Percentiles rank a stretch among this genome's conserved stretches.
These are phyloP conservation scores for Epiblema foenella DNA, from an alignment of 2,888 invertebrate species.

Conservation along the genomic window DNA sequence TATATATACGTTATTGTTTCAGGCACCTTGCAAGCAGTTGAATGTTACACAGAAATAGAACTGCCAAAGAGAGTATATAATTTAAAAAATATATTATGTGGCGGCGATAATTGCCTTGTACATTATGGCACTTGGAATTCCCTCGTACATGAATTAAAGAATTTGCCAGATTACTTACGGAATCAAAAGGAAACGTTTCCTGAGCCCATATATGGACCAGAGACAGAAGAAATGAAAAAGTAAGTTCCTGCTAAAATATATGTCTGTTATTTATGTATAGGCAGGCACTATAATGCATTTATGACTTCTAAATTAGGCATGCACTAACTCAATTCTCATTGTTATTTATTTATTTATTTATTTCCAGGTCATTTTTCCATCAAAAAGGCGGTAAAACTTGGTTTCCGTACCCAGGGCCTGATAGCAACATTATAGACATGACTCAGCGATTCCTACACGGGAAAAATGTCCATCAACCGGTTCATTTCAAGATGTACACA, in stretches of 20 bases:
- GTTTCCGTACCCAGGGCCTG: conserved; percentile 66
- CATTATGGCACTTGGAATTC: conserved; percentile 69
- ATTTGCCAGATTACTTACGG: conserved; percentile 53
- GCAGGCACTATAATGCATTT: too few relatives aligned
- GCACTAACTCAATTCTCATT: background rate
- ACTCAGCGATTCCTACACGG: conserved; percentile 60
- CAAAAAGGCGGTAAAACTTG: conserved; percentile 56
- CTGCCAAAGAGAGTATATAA: conserved; percentile 60
- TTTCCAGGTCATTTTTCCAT: conserved; percentile 65
- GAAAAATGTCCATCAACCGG: conserved; percentile 54
- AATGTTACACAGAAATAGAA: conserved; percentile 60
- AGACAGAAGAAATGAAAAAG: conserved; percentile 58
- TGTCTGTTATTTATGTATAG: too few relatives aligned
- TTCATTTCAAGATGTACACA: conserved; percentile 58
- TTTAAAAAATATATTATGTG: conserved; percentile 49
- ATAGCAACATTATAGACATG: conserved; percentile 57
- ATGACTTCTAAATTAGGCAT: background rate
- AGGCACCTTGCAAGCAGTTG: conserved; percentile 61
- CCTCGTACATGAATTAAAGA: conserved; percentile 58
- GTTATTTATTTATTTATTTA: too few relatives aligned
- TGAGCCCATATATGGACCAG: conserved; percentile 48
- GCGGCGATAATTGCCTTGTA: conserved; percentile 55
- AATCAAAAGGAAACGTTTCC: conserved; percentile 58
- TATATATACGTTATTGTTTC: conserved; percentile 41
- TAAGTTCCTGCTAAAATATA: conserved; percentile 42